These are phyloP conservation scores for Ahaetulla prasina DNA, from an alignment of 2,113 vertebrate genomes.

Conservation along the genomic window DNA sequence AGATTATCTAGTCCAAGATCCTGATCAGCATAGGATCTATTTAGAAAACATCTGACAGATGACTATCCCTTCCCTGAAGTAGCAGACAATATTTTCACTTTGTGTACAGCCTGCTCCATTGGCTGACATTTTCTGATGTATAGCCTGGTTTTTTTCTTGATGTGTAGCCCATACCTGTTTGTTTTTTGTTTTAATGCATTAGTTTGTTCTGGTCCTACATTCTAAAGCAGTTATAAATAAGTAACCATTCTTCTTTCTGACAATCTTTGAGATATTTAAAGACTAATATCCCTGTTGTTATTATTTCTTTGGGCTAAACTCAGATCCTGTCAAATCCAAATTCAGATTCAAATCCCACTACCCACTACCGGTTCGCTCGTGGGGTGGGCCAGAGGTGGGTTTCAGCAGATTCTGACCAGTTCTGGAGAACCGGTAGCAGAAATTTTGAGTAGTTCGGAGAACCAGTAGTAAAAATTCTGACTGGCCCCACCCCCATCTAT, in stretches of 20 bases:
- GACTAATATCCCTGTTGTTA: neutral
- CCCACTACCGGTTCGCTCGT: too few species aligned
- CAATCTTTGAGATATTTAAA: neutral
- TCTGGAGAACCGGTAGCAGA: too few species aligned
- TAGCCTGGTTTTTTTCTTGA: neutral
- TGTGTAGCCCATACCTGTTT: neutral
- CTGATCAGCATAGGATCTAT: neutral
- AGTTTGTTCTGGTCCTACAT: neutral
- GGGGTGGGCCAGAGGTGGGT: too few species aligned
- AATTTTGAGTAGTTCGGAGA: too few species aligned
- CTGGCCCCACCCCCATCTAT: too few species aligned
- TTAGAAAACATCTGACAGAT: neutral
- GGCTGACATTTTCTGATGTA: neutral
- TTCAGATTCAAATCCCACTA: too few species aligned
- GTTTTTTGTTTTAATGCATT: neutral
- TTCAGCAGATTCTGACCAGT: too few species aligned
- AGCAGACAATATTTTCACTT: neutral
- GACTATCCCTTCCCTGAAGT: neutral
- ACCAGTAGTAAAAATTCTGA: too few species aligned
- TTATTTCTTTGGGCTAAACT: neutral
- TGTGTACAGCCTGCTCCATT: neutral
- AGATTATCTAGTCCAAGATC: neutral
- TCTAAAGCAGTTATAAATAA: neutral
- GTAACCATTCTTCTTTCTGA: neutral
- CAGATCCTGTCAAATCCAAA: too few species aligned